phyloP scores from a whole-genome alignment of 1,140 invertebrate genomes.

The Brachionus plicatilis region DNA sequence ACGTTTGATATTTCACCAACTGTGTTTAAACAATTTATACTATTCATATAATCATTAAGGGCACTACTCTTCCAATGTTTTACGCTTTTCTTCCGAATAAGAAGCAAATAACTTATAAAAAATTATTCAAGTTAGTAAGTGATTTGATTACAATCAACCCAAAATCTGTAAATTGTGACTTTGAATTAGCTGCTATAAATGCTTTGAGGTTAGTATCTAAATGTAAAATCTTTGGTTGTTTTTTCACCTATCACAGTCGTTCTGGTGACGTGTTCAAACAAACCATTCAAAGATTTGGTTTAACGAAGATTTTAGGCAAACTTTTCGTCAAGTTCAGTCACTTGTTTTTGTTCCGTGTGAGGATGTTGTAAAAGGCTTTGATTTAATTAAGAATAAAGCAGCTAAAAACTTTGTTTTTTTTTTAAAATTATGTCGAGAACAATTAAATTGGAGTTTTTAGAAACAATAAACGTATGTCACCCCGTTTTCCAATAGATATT shows the following conservation, averaged over 20 bases:
- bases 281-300: neutral
- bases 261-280: neutral
- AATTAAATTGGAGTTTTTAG: too few relatives aligned
- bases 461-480: too few relatives aligned
- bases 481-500: too few relatives aligned
- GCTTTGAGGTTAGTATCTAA: neutral
- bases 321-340: neutral
- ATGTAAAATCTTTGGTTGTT: neutral
- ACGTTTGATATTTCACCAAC: neutral
- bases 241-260: neutral
- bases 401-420: too few relatives aligned
- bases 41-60: neutral
- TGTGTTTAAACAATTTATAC: neutral
- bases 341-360: neutral
- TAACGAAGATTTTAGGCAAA: neutral
- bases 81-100: neutral
- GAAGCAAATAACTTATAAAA: neutral
- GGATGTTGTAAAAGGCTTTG: neutral
- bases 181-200: neutral
- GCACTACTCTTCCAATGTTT: neutral
- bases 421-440: too few relatives aligned
- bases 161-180: neutral
- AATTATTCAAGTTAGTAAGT: neutral
- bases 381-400: too few relatives aligned
- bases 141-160: neutral